phyloP scores from a whole-genome alignment of 2,113 vertebrate genomes.

The Mustela nigripes region DNA sequence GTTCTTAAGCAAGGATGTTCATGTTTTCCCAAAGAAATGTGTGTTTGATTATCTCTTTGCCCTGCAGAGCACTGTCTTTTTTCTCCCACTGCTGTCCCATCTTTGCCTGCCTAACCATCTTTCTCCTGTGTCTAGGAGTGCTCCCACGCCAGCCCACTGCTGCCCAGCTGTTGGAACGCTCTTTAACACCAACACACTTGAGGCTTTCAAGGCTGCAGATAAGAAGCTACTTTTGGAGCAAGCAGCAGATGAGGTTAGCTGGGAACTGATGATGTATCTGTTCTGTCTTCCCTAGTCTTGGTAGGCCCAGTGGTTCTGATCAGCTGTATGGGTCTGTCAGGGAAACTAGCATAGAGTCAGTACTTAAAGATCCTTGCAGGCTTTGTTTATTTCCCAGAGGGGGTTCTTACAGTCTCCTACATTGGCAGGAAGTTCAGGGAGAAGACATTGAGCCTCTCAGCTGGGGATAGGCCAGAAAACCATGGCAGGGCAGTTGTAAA shows the following conservation, averaged over 20 bases:
- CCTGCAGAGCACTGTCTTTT: background rate
- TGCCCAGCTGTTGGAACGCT: constrained; percentile 93
- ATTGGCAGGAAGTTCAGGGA: background rate
- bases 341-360: background rate
- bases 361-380: background rate
- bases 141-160: constrained; percentile 92
- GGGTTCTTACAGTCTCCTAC: background rate
- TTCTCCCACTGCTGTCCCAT: background rate
- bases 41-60: background rate
- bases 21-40: background rate
- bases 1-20: background rate
- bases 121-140: constrained; percentile 87
- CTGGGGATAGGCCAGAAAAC: background rate
- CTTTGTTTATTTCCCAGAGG: background rate
- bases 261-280: background rate
- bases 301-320: background rate
- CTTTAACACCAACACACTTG: constrained; percentile 97
- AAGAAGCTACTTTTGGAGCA: constrained; percentile 96
- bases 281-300: background rate
- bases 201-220: constrained; percentile 96
- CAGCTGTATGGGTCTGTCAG: background rate
- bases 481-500: background rate
- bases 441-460: background rate
- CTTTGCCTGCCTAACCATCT: background rate
- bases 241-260: constrained; percentile 93